Conservation (phyloP, 2,797 vertebrate genomes). For the Labeo calbasu region DNA sequence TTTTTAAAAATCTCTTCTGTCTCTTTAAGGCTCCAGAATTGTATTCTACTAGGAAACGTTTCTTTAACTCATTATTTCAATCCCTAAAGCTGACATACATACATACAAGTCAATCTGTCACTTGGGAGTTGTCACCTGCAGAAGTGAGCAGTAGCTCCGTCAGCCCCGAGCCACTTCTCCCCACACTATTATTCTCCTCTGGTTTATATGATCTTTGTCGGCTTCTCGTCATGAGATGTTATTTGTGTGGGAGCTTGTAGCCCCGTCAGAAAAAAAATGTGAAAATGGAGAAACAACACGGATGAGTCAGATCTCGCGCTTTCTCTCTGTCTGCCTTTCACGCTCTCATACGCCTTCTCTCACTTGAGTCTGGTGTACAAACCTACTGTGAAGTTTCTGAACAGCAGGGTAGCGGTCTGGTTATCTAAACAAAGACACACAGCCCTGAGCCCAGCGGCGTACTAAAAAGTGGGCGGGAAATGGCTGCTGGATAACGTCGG, state of each 20-base stretch:
- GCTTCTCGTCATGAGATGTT: slow-evolving; percentile 42
- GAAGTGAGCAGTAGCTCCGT: slow-evolving; percentile 5
- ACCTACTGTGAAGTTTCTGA: slow-evolving; percentile 62
- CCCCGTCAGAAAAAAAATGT: slow-evolving; percentile 38
- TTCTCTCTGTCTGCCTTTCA: slow-evolving; percentile 33
- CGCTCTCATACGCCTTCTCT: slow-evolving; percentile 33
- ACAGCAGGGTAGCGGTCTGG: slow-evolving; percentile 56
- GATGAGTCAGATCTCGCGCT: slow-evolving; percentile 50
- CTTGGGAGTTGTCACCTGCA: slow-evolving; percentile 43
- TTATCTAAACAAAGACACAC: slow-evolving; percentile 64
- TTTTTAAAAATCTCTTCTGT: background rate
- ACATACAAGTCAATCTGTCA: background rate
- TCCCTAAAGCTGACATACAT: slow-evolving; percentile 52
- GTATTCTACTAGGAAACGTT: slow-evolving; percentile 42
- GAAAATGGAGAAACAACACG: slow-evolving; percentile 40
- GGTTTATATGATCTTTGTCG: slow-evolving; percentile 41
- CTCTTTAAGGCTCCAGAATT: slow-evolving; percentile 42
- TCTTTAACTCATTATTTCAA: slow-evolving; percentile 56
- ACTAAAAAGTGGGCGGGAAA: background rate
- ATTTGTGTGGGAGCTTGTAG: slow-evolving; percentile 58
- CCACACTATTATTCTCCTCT: slow-evolving; percentile 39
- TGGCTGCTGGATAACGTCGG: background rate
- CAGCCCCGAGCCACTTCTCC: slow-evolving; percentile 35
- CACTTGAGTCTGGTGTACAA: slow-evolving; percentile 51
- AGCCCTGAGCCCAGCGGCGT: slow-evolving; percentile 57